Conservation (phyloP, 1,140 invertebrate species). For the Pollicipes pollicipes region DNA sequence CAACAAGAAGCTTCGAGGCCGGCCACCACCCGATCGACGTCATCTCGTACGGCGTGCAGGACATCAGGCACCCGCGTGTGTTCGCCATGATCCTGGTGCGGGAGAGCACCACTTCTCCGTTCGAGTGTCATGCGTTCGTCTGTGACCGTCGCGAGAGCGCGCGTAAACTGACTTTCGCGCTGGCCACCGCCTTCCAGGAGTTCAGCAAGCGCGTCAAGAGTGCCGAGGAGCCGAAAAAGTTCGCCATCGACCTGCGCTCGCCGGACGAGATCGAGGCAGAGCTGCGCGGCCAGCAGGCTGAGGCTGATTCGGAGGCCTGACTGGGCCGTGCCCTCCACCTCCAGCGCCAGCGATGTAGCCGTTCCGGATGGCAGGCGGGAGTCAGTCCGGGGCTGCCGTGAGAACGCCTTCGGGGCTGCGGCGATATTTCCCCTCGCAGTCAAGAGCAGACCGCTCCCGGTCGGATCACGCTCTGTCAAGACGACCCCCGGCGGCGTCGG, state of each 20-base stretch:
- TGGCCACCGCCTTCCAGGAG: slow-evolving; percentile 78
- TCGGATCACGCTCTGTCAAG: too few relatives aligned
- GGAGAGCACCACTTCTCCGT: slow-evolving; percentile 27
- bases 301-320: slow-evolving; percentile 19
- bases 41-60: slow-evolving; percentile 40
- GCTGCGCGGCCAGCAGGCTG: slow-evolving; percentile 17
- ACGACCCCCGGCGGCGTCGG: too few relatives aligned
- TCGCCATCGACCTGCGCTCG: slow-evolving; percentile 63
- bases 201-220: slow-evolving; percentile 49
- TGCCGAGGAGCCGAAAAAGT: slow-evolving; percentile 39
- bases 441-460: too few relatives aligned
- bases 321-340: slow-evolving; percentile 12
- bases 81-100: slow-evolving; percentile 88
- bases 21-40: slow-evolving; percentile 52
- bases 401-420: too few relatives aligned
- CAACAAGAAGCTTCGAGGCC: slow-evolving; percentile 26
- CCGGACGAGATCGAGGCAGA: slow-evolving; percentile 51
- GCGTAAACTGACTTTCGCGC: slow-evolving; percentile 61
- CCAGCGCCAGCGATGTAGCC: too few relatives aligned
- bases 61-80: slow-evolving; percentile 78
- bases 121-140: slow-evolving; percentile 82
- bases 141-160: slow-evolving; percentile 69
- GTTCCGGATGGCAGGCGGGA: not conserved
- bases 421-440: too few relatives aligned
- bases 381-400: not conserved